Evolutionary conservation across 2,888 invertebrate species (phyloP).

Genomic region (Portevinia maculata): DNA sequence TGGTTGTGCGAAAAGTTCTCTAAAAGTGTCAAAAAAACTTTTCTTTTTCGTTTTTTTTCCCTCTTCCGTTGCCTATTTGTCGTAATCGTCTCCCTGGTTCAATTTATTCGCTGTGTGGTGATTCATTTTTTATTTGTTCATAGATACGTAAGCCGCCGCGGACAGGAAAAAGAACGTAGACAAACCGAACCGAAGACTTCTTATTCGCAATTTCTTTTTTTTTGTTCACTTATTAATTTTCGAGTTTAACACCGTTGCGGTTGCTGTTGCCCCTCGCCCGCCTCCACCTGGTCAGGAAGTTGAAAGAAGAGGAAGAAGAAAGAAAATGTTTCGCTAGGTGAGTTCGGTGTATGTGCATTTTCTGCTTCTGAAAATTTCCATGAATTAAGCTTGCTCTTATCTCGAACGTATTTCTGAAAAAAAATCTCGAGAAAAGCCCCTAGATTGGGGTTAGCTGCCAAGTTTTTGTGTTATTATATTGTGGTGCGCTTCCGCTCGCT

Average conservation of each 20-base stretch:
- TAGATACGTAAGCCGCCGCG: constrained; percentile 22
- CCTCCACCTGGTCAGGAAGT: constrained; percentile 40
- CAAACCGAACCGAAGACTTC: constrained; percentile 7
- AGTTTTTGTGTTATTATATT: constrained; percentile 31
- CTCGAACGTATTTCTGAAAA: constrained; percentile 42
- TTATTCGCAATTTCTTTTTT: background rate
- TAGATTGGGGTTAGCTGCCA: constrained; percentile 11
- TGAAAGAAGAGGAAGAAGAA: constrained; percentile 10
- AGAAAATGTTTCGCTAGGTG: constrained; percentile 63
- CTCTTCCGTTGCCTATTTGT: constrained; percentile 48
- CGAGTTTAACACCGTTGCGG: constrained; percentile 17
- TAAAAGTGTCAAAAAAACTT: constrained; percentile 64
- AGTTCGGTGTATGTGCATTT: constrained; percentile 35
- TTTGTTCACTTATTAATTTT: constrained; percentile 24
- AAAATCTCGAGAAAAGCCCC: constrained; percentile 16
- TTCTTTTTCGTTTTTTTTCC: constrained; percentile 34
- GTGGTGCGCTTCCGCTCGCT: constrained; percentile 51
- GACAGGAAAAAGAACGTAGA: constrained; percentile 52
- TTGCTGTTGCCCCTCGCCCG: background rate
- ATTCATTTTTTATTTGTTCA: constrained; percentile 61
- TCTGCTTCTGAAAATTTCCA: constrained; percentile 18
- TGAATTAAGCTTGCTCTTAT: constrained; percentile 53
- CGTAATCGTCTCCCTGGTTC: constrained; percentile 55
- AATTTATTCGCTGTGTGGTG: constrained; percentile 68
- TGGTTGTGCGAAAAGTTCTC: constrained; percentile 50